Conservation (phyloP, 2,888 invertebrate species). For the Copidosoma aretas region DNA sequence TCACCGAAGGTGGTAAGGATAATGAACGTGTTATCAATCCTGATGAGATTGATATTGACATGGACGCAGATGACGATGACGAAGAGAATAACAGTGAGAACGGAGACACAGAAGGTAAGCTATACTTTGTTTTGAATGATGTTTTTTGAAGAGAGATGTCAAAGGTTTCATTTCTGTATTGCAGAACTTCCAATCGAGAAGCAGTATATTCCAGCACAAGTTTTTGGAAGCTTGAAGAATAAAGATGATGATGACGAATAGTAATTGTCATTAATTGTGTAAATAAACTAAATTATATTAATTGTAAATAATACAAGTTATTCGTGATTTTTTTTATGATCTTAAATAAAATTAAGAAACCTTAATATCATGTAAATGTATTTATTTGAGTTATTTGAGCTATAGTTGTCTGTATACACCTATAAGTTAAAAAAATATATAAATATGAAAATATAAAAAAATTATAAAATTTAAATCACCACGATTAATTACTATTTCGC, state of each 20-base stretch:
- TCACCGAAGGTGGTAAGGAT: constrained; percentile 77
- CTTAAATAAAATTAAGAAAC: not conserved
- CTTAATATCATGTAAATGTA: too few species aligned
- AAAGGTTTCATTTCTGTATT: constrained; percentile 30
- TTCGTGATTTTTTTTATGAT: not conserved
- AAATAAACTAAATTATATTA: not conserved
- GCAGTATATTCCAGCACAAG: constrained; percentile 85
- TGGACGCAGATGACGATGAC: constrained; percentile 72
- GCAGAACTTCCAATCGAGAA: constrained; percentile 78
- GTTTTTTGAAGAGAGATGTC: constrained; percentile 3
- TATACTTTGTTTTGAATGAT: not conserved
- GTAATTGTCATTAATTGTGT: not conserved
- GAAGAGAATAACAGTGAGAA: constrained; percentile 66
- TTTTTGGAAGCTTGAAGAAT: constrained; percentile 82
- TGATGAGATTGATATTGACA: constrained; percentile 86
- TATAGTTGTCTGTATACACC: too few species aligned
- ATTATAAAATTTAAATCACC: too few species aligned
- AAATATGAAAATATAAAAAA: too few species aligned
- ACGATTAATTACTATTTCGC: too few species aligned
- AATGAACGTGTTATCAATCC: constrained; percentile 77
- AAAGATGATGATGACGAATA: constrained; percentile 49
- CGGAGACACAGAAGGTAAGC: constrained; percentile 64
- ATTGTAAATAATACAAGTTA: not conserved
- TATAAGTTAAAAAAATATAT: too few species aligned
- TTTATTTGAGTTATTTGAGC: too few species aligned